Evolutionary conservation across 2,797 vertebrate genomes (phyloP), one percentile per base, ranked within the genome.

Genomic region (Ateles fusciceps): DNA sequence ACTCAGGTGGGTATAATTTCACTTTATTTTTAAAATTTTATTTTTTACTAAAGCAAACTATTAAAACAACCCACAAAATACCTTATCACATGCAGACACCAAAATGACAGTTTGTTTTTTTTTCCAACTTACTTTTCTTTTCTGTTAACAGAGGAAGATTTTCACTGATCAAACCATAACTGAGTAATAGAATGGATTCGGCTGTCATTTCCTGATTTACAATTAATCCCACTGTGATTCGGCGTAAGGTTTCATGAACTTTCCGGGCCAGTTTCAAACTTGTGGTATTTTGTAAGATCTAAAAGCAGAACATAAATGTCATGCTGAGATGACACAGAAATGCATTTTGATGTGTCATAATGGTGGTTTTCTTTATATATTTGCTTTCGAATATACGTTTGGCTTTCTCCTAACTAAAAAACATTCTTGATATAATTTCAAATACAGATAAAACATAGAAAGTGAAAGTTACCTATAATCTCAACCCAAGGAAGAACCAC

Each of bases 141-240:
- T 99, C 99, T 86, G 99, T 99, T 94, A 99, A 98, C 83, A 99
- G 98, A 0, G 99, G 99, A 71, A 99, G 99, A 91, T 99, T 99
- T 98, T 99, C 99, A 98, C 99, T 99, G 98, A 99, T 98, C 97
- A 99, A 99, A 39, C 99, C 99, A 1, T 99, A 99, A 98, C 99
- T 99, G 96, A 99, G 99, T 95, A 99, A 98, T 3, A 99, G 99
- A 24, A 99, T 97, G 21, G 99, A 98, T 91, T 99, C 99, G 33
- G 99, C 98, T 0, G 97, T 99, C 99, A 99, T 99, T 85, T 99
- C 99, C 1, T 96, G 81, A 94, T 99, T 99, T 94, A 98, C 97
- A 2, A 99, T 99, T 95, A 99, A 98, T 89, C 99, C 99, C 92
- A 99, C 97, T 96, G 99, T 98, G 78, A 99, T 98, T 55, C 99